Base-by-base conservation (phyloP, 2,888 invertebrate species). In the Lithophane semibrunnea region DNA sequence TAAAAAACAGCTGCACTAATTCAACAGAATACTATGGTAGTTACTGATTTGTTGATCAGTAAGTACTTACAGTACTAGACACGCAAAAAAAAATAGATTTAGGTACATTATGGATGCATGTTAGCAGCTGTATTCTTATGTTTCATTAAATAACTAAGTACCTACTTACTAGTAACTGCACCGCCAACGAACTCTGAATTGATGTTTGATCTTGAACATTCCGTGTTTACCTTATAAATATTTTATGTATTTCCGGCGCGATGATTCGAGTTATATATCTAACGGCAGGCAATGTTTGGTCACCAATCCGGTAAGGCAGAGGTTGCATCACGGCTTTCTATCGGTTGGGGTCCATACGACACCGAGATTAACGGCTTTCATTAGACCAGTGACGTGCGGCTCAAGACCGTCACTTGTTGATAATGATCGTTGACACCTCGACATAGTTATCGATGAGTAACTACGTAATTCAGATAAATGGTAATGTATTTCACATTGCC, bases 321-420 rank as follows among this genome's bases (percentile, higher is more conserved):
- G 86, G 82, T 94, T 94, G 91, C 94, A 88, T 92, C 93, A 93
- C 87, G 89, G 92, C 94, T 94, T 94, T 94, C 94, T 94, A 94
- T 88, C 88, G 86, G 86, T 86, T 79, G 84, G 82, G 60, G 68
- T 65, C 80, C 73, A 86, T 87, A 89, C 86, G 85, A 88, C 88
- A 88, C 82, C 58, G 89, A 93, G 92, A 94, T 92, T 91, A 92
- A 94, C 92, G 85, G 84, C 88, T 91, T 93, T 92, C 91, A 93
- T 94, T 93, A 94, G 88, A 87, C 74, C 75, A 78, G 85, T 90
- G 89, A 90, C 83, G 81, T 83, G 68, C 54, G 85, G 70, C 85
- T 83, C 82, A 83, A 86, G 86, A 88, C 85, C 76, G 85, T 76
- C 83, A 74, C 80, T 86, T 85, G 82, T 83, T 79, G 90, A 92